Conservation (phyloP, 2,888 invertebrate genomes). For the Volucella inflata region DNA sequence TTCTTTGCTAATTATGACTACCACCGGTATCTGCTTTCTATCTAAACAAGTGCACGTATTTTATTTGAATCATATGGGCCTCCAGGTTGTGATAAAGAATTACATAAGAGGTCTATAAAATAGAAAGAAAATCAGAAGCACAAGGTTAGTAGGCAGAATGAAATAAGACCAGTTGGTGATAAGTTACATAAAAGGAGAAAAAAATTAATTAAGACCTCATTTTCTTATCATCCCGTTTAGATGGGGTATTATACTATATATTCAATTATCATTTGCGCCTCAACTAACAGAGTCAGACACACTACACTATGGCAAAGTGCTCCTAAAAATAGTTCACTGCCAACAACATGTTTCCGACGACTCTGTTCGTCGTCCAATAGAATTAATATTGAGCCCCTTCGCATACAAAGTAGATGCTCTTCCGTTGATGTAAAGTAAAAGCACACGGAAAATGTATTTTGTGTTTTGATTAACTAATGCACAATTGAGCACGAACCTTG, state of each 20-base stretch:
- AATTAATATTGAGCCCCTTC: not conserved
- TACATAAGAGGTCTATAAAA: constrained; percentile 6
- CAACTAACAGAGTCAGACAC: not conserved
- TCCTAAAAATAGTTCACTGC: constrained; percentile 56
- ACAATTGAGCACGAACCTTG: too few species aligned
- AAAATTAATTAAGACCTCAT: not conserved
- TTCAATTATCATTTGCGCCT: constrained; percentile 24
- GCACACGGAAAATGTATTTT: not conserved
- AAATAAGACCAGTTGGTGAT: not conserved
- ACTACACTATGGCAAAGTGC: not conserved
- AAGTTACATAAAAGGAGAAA: constrained; percentile 41
- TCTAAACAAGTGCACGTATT: not conserved
- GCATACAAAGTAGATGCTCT: constrained; percentile 14
- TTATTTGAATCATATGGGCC: not conserved
- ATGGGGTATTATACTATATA: not conserved
- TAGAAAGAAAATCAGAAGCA: not conserved
- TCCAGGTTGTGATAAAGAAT: not conserved
- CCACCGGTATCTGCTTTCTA: too few species aligned
- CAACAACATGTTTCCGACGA: constrained; percentile 63
- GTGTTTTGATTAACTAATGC: not conserved
- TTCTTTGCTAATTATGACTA: not conserved
- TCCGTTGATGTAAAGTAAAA: not conserved
- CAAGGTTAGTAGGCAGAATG: not conserved
- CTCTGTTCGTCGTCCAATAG: constrained; percentile 9
- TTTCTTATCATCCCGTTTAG: constrained; percentile 16